Evolutionary conservation across 2,888 invertebrate genomes (phyloP), one percentile per base, ranked within the genome.

Genomic region (Metopia argyrocephala): DNA sequence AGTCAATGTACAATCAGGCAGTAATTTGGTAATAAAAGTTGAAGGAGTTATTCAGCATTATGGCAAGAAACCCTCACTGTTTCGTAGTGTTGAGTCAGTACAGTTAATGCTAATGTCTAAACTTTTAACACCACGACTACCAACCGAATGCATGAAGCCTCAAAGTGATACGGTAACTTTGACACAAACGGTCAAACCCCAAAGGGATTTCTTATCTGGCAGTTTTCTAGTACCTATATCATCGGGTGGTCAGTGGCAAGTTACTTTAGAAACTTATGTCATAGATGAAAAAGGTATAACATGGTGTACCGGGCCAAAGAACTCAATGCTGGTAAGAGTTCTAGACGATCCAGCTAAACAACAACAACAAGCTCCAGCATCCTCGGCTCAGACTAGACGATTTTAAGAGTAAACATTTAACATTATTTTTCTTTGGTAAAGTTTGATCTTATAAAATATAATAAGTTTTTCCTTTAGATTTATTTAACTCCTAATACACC

Each of bases 191-290:
- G 97, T 97, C 2, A 93, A 94, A 9, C 98, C 98, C 0, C 96
- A 97, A 86, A 94, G 97, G 28, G 98, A 98, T 89, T 98, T 98
- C 92, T 97, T 98, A 90, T 95, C 96, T 0, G 96, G 97, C 0
- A 97, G 97, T 89, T 98, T 98, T 90, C 91, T 98, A 64, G 92
- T 98, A 48, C 89, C 90, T 20, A 87, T 89, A 84, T 92, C 92
- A 6, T 90, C 91, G 83, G 94, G 94, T 15, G 94, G 94, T 0
- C 93, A 94, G 83, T 95, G 95, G 89, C 92, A 93, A 80, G 94
- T 98, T 28, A 94, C 94, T 0, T 94, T 97, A 6, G 96, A 96
- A 87, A 96, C 97, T 0, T 95, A 95, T 82, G 94, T 97, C 69
- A 93, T 97, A 1, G 98, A 98, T 89, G 94, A 95, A 83, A 92